Percentiles rank a stretch among this genome's conserved stretches.
Conservation (phyloP, 2,113 vertebrate species). For the Tylochromis polylepis region DNA sequence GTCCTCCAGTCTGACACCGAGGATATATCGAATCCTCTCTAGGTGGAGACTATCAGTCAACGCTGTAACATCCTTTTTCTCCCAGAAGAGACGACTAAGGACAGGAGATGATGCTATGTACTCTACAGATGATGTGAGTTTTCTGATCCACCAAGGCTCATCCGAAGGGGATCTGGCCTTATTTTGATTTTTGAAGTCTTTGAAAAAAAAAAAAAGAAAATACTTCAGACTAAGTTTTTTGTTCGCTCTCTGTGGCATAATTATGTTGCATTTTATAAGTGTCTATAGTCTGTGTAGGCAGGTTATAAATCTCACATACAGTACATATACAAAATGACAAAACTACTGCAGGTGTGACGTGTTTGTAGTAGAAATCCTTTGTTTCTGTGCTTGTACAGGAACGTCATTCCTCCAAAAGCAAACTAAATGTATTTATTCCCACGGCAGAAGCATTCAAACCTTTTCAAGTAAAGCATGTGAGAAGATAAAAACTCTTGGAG, state of each 20-base stretch:
- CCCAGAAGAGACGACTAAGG: not conserved
- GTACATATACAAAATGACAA: not conserved
- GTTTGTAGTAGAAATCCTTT: not conserved
- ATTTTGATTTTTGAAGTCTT: not conserved
- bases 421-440: not conserved
- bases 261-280: not conserved
- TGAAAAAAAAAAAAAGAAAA: not conserved
- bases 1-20: not conserved
- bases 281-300: not conserved
- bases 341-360: not conserved
- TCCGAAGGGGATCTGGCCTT: not conserved
- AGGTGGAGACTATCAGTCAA: not conserved
- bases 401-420: not conserved
- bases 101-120: not conserved
- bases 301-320: not conserved
- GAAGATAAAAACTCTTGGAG: slow-evolving; percentile 13
- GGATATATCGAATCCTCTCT: not conserved
- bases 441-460: not conserved
- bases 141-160: not conserved
- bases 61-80: not conserved
- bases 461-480: slow-evolving; percentile 15
- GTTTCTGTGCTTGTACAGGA: not conserved
- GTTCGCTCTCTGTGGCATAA: not conserved
- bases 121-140: not conserved
- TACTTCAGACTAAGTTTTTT: not conserved